Conservation (phyloP, 2,888 invertebrate species). For the Paralinhomoeus sp. region DNA sequence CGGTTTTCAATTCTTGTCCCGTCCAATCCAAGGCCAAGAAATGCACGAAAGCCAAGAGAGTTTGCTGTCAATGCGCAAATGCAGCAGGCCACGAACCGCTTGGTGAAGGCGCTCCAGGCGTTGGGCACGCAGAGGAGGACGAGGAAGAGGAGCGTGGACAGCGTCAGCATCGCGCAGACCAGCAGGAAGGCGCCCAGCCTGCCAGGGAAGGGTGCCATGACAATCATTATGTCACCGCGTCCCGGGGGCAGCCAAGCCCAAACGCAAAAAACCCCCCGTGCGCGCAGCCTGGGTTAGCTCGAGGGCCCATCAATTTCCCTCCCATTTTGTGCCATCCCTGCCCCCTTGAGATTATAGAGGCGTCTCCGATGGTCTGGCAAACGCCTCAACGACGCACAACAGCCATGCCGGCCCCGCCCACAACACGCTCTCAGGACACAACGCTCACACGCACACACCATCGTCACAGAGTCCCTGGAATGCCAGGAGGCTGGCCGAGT, state of each 20-base stretch:
- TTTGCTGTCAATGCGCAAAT: too few species aligned
- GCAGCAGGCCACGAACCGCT: conserved; percentile 11
- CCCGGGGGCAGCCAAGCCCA: neutral
- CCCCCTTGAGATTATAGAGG: too few species aligned
- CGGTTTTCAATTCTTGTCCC: too few species aligned
- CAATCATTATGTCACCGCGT: too few species aligned
- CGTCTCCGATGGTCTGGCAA: too few species aligned
- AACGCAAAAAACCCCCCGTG: neutral
- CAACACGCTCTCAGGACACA: too few species aligned
- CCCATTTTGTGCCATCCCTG: too few species aligned
- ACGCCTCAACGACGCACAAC: too few species aligned
- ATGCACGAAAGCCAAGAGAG: neutral
- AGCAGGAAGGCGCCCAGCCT: conserved; percentile 15
- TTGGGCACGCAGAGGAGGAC: conserved; percentile 18
- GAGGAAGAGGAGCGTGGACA: conserved; percentile 16
- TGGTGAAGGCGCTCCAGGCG: conserved; percentile 19
- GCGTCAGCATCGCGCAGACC: conserved; percentile 12
- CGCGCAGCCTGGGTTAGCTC: too few species aligned
- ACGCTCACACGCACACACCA: conserved; percentile 12
- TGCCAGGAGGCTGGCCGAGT: neutral
- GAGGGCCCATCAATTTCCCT: too few species aligned
- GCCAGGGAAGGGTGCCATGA: too few species aligned
- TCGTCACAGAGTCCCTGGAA: conserved; percentile 16
- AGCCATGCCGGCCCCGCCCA: too few species aligned
- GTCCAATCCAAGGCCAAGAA: neutral